Evolutionary conservation across 2,888 invertebrate species (phyloP).

Genomic region (Clunio marinus): DNA sequence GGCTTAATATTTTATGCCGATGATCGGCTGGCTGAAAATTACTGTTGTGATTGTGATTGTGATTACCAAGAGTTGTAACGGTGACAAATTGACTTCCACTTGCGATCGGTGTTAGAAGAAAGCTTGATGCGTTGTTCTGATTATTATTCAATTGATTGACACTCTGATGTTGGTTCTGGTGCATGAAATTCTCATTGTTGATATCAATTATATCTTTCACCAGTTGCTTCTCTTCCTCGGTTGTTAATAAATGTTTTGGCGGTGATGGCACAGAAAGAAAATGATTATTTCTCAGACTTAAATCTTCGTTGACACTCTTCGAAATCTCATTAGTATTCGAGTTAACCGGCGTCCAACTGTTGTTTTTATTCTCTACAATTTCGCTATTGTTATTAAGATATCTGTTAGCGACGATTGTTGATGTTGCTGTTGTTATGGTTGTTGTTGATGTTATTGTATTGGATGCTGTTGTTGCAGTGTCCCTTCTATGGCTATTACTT

Average conservation of each 20-base stretch:
- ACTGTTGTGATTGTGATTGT: constrained; percentile 29
- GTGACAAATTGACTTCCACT: constrained; percentile 9
- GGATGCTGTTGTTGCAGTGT: too few relatives aligned
- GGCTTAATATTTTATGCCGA: neutral
- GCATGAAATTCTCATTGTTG: constrained; percentile 35
- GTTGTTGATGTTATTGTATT: too few relatives aligned
- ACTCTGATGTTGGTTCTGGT: neutral
- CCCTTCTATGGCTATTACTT: constrained; percentile 7
- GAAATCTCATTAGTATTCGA: neutral
- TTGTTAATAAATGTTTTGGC: constrained; percentile 28
- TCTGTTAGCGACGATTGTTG: constrained; percentile 44
- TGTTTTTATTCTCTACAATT: constrained; percentile 24
- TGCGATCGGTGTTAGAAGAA: constrained; percentile 18
- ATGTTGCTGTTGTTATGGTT: constrained; percentile 43
- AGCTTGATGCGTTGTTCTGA: constrained; percentile 9
- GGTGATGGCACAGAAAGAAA: constrained; percentile 26
- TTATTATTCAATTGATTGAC: too few relatives aligned
- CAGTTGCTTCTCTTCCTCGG: constrained; percentile 35
- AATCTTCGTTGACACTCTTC: neutral
- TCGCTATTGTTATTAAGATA: constrained; percentile 35
- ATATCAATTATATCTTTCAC: constrained; percentile 35
- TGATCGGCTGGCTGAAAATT: constrained; percentile 16
- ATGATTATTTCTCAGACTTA: constrained; percentile 23
- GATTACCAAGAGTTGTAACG: constrained; percentile 31
- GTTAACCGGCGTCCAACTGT: neutral